Base-by-base conservation (phyloP, 2,113 vertebrate species). In the Trochalopteron elliotii region DNA sequence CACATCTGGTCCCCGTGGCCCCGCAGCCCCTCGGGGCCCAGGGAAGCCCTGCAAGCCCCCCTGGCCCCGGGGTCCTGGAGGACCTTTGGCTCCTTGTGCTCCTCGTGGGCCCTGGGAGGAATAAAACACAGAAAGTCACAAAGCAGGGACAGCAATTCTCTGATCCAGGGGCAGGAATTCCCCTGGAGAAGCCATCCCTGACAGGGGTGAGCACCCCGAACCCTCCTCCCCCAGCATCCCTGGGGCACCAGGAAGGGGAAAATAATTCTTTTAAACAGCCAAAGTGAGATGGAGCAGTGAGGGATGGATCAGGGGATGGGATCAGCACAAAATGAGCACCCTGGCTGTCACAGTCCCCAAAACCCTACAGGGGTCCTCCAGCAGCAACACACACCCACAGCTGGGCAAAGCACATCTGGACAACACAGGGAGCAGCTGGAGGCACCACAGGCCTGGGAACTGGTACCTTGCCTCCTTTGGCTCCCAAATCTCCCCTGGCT, bases 401-500 rank as follows among this genome's bases (percentile, higher is more conserved):
- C 35, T 40, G 45, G 31, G 11, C 9, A 16, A 0, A 42, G n/a
- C 45, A 35, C 45, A 8, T 12, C 4, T 21, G 50, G 30, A 12
- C 7, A 19, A 2, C 30, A 21, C 21, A 45, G 35, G 31, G 50
- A 70, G 30, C 50, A 82, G 45, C 47, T 15, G 1, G 1, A 42
- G 37, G 27, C 44, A 31, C 15, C 2, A 0, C 11, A 10, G 65
- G 9, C 16, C 35, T 4, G 15, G 18, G 37, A 6, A 33, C 0
- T 2, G 12, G 21, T 98, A 99, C 99, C 97, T 97, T 98, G 87
- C 96, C 87, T 68, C 99, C 99, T 98, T 98, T 98, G n/a, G 86
- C 67, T 89, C 99, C 99, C 47, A 75, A 39, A 72, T 98, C 95
- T 18, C 99, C 99, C 47, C 97, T 98, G 83, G 98, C 98, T 90